Base-by-base conservation (phyloP, 1,140 invertebrate species). In the Zaprionus tsacasi region DNA sequence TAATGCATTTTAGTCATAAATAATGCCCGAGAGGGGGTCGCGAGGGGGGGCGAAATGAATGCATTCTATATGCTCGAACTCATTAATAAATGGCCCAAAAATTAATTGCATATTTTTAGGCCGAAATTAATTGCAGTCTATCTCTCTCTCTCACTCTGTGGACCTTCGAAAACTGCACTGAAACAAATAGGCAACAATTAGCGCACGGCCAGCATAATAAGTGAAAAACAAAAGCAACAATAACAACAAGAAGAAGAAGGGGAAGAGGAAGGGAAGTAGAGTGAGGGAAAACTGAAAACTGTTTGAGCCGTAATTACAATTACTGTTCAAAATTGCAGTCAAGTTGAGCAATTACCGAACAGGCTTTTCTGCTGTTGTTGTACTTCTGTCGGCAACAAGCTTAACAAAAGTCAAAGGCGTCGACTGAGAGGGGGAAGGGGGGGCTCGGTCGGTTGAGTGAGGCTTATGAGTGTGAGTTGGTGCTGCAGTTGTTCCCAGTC, bases 1-100 rank as follows among this genome's bases (percentile, higher is more conserved):
- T 88, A 88, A 88, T 88, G 83, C 75, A 81, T 88, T 88, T 88
- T 81, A 79, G 81, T 81, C 69, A 88, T 88, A 89, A 88, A 88
- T 89, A 85, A 89, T 81, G 66, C 43, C 21, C 54, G 66, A 86
- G 59, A 52, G 63, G 71, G 21, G 1, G 21, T 1, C 21, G 21
- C 21, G 21, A 21, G 21, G 2, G 21, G 54, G 6, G 6, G 40
- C 40, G 27, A 78, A 81, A 81, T 78, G 78, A 85, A 89, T 87
- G 82, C 54, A 59, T 78, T 81, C 78, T 75, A 65, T 78, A 86
- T 85, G 60, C 59, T 21, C 21, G 68, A 66, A 57, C 73, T 89
- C 83, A 87, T 87, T 83, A 88, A 87, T 83, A 89, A 85, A 81
- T 85, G 73, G 73, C 65, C 74, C 67, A 27, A 89, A 89, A 85